phyloP scores from a whole-genome alignment of 2,888 invertebrate genomes.

The Syritta pipiens region DNA sequence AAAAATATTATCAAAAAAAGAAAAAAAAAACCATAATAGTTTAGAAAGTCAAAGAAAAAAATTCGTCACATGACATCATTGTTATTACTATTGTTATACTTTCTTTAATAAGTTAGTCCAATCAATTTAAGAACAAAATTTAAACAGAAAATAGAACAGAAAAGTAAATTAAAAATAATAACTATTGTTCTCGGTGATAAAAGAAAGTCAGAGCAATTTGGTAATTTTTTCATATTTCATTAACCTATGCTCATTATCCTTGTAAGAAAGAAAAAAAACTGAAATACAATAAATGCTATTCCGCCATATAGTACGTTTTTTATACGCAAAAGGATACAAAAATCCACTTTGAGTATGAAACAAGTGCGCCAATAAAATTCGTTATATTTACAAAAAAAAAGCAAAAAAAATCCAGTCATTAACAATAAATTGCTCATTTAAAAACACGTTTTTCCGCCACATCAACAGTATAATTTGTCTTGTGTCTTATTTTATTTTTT shows the following conservation, averaged over 20 bases:
- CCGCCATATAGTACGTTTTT: conserved; percentile 54
- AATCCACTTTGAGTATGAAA: conserved; percentile 27
- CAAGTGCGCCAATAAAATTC: conserved; percentile 22
- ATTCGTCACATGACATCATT: conserved; percentile 9
- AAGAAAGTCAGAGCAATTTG: conserved; percentile 35
- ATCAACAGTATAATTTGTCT: conserved; percentile 3
- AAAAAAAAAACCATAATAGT: conserved; percentile 48
- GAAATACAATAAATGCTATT: conserved; percentile 31
- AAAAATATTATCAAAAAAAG: conserved; percentile 29
- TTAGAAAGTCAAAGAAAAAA: conserved; percentile 24
- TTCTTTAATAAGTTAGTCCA: conserved; percentile 44
- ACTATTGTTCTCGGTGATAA: conserved; percentile 36
- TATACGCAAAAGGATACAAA: conserved; percentile 50
- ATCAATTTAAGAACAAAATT: conserved; percentile 21
- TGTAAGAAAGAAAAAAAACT: conserved; percentile 30
- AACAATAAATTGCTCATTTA: conserved; percentile 11
- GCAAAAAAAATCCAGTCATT: not conserved
- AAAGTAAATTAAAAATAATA: conserved; percentile 21
- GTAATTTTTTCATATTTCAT: conserved; percentile 38
- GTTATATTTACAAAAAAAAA: conserved; percentile 6
- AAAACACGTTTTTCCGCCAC: conserved; percentile 59
- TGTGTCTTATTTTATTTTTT: conserved; percentile 8
- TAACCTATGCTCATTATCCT: conserved; percentile 47
- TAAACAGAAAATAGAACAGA: conserved; percentile 31
- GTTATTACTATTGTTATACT: conserved; percentile 49